Evolutionary conservation across 2,113 vertebrate genomes (phyloP).

Genomic region (Megalops atlanticus): DNA sequence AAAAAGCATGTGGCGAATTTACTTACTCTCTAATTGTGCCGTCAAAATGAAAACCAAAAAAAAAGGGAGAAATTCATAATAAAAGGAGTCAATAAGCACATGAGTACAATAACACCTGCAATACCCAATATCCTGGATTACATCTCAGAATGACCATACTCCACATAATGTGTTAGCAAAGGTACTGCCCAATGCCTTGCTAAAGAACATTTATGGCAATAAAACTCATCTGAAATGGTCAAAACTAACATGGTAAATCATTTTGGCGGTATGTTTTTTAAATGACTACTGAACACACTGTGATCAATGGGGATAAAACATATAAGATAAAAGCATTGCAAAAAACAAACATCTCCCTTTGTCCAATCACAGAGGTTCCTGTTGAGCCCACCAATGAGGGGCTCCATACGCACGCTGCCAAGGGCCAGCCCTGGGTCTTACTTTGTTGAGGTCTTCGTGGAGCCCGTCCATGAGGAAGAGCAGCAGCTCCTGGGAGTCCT

Average conservation of each 20-base stretch:
- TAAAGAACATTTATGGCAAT: too few relatives aligned
- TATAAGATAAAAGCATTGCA: background rate
- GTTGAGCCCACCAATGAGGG: background rate
- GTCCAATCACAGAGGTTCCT: background rate
- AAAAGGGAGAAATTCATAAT: constrained; percentile 57
- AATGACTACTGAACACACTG: background rate
- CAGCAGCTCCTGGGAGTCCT: constrained; percentile 95
- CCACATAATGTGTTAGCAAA: too few relatives aligned
- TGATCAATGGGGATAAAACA: background rate
- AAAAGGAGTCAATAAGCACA: constrained; percentile 37
- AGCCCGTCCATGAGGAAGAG: constrained; percentile 98
- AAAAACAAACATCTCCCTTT: background rate
- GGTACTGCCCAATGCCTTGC: too few relatives aligned
- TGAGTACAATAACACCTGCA: constrained; percentile 25
- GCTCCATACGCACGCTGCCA: background rate
- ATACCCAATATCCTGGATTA: background rate
- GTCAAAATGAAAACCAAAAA: constrained; percentile 68
- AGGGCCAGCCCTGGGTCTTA: constrained; percentile 53
- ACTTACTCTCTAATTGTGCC: constrained; percentile 78
- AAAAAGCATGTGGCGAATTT: constrained; percentile 56
- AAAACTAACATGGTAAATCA: too few relatives aligned
- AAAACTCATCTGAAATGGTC: too few relatives aligned
- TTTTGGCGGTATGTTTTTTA: too few relatives aligned
- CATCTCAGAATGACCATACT: background rate
- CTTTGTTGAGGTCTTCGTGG: constrained; percentile 97